phyloP scores from a whole-genome alignment of 2,113 vertebrate species.

The Pachyramphus minor region DNA sequence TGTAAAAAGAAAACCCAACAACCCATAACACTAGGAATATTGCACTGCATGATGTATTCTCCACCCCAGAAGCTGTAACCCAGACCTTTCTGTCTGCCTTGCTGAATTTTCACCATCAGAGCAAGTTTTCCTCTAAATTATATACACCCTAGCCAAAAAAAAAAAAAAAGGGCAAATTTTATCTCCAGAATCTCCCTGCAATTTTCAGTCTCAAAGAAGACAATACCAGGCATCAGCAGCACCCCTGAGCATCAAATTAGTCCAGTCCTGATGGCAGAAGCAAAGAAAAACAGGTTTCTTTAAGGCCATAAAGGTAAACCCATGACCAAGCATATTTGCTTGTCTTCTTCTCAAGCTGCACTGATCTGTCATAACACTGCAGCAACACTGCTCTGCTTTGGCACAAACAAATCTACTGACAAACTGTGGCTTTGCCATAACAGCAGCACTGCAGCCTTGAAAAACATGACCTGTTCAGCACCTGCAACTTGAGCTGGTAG shows the following conservation, averaged over 20 bases:
- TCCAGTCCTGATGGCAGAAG: not conserved
- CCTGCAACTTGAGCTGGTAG: not conserved
- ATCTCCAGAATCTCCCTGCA: not conserved
- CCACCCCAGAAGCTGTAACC: not conserved
- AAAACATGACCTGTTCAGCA: not conserved
- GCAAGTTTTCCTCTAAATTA: not conserved
- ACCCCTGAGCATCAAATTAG: not conserved
- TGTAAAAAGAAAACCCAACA: not conserved
- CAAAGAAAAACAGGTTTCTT: not conserved
- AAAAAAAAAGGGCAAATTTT: not conserved
- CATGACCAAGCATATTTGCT: not conserved
- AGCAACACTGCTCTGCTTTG: not conserved
- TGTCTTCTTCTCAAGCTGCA: not conserved
- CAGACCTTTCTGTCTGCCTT: not conserved
- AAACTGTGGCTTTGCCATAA: not conserved
- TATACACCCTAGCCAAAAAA: not conserved
- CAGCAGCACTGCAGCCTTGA: not conserved
- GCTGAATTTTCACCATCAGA: not conserved
- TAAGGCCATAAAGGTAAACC: not conserved
- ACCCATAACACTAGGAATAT: not conserved
- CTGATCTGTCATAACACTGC: not conserved
- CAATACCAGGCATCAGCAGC: not conserved
- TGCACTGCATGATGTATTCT: not conserved
- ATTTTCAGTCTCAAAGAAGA: not conserved
- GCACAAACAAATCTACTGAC: not conserved